Conservation (phyloP, 1,140 invertebrate species). For the Chionoecetes opilio region DNA sequence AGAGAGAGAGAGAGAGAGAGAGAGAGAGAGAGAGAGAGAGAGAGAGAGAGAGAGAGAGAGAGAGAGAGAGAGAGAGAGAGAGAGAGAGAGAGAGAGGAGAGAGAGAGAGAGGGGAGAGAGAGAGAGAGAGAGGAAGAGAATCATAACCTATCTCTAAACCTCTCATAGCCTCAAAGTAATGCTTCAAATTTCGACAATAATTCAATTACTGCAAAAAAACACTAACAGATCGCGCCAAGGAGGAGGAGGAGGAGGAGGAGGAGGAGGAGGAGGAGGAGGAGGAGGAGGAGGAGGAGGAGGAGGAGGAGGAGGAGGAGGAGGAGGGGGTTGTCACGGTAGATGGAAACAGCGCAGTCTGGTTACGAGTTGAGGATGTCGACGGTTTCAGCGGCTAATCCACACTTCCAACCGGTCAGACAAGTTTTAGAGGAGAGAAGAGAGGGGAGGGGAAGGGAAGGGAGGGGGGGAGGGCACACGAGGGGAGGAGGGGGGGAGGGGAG, state of each 20-base stretch:
- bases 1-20: too few species aligned
- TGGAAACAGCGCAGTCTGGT: neutral
- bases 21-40: too few species aligned
- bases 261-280: neutral
- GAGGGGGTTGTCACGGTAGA: neutral
- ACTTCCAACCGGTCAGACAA: neutral
- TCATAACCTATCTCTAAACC: too few species aligned
- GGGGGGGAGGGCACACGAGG: neutral
- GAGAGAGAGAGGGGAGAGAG: neutral
- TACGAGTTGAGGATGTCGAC: neutral
- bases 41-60: too few species aligned
- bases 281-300: neutral
- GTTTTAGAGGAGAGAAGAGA: neutral
- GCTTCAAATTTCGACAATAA: too few species aligned
- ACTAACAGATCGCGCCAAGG: too few species aligned
- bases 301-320: constrained; percentile 17
- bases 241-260: neutral
- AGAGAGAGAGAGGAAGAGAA: neutral
- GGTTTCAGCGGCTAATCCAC: neutral
- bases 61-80: neutral
- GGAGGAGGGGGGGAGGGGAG: neutral
- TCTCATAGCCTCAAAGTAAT: too few species aligned
- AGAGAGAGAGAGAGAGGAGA: neutral
- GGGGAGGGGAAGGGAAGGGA: neutral
- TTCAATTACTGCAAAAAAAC: too few species aligned